A percentile compares a stretch with the other conserved stretches of the same genome.
Conservation (phyloP, 2,888 invertebrate genomes). For the Lasius platythorax region DNA sequence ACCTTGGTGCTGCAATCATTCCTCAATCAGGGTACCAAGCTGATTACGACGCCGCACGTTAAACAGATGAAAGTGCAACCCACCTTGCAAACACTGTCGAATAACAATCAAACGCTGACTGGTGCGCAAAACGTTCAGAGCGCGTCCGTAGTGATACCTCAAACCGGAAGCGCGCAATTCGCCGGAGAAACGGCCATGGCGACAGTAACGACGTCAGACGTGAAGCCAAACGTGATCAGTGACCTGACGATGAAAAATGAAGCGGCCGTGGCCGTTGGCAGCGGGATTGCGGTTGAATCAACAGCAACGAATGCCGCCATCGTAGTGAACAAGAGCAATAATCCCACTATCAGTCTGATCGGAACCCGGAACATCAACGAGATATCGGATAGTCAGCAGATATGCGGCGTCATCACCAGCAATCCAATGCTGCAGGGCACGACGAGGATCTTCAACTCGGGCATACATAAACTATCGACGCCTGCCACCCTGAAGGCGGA, state of each 20-base stretch:
- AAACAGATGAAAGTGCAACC: conserved; percentile 82
- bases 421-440: conserved; percentile 81
- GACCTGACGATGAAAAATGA: conserved; percentile 69
- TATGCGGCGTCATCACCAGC: conserved; percentile 84
- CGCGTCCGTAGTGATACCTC: conserved; percentile 78
- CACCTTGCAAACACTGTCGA: conserved; percentile 78
- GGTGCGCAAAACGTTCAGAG: conserved; percentile 74
- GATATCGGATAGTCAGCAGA: conserved; percentile 78
- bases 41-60: conserved; percentile 80
- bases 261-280: conserved; percentile 50
- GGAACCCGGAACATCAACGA: conserved; percentile 79
- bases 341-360: conserved; percentile 78
- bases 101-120: conserved; percentile 70
- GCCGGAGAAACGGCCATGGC: conserved; percentile 62
- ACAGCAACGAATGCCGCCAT: conserved; percentile 73
- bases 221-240: conserved; percentile 63
- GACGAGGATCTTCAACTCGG: conserved; percentile 82
- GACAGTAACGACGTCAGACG: conserved; percentile 58
- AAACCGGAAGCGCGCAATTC: conserved; percentile 72
- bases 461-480: conserved; percentile 79
- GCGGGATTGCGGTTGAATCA: conserved; percentile 65
- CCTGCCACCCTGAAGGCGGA: conserved; percentile 77
- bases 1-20: conserved; percentile 90
- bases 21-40: conserved; percentile 88
- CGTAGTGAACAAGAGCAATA: conserved; percentile 79